Conservation (phyloP, 2,113 vertebrate species). For the Alectura lathami region DNA sequence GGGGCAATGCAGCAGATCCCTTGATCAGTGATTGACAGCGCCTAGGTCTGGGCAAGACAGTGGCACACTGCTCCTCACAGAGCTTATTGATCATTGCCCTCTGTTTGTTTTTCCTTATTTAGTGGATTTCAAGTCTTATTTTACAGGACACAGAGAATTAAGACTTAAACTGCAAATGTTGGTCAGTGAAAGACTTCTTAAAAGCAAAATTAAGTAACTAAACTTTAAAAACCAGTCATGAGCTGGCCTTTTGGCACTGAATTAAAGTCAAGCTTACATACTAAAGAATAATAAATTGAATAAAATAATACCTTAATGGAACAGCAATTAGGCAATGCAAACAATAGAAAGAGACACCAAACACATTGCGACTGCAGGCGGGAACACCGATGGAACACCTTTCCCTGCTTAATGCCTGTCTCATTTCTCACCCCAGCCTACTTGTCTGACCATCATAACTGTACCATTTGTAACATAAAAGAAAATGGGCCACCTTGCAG, state of each 20-base stretch:
- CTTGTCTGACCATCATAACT: background rate
- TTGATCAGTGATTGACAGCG: fast-evolving
- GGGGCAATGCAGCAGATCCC: background rate
- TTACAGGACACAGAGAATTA: background rate
- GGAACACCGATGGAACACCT: background rate
- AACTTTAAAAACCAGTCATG: background rate
- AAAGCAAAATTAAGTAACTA: background rate
- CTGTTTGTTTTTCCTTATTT: background rate
- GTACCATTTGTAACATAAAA: background rate
- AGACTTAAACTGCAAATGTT: background rate
- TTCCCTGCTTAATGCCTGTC: background rate
- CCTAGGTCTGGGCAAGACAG: background rate
- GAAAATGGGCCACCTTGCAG: background rate
- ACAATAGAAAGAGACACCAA: background rate
- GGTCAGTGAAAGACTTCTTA: background rate
- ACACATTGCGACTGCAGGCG: background rate
- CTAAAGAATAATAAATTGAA: background rate
- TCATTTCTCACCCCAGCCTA: background rate
- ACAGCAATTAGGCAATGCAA: background rate
- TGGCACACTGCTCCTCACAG: background rate
- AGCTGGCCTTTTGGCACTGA: background rate
- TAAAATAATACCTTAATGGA: background rate
- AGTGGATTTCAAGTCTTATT: background rate
- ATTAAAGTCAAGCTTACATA: background rate
- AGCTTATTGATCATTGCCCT: background rate